These are phyloP conservation scores for Drosophila hydei DNA, from an alignment of 1,140 invertebrate species.

Conservation along the genomic window DNA sequence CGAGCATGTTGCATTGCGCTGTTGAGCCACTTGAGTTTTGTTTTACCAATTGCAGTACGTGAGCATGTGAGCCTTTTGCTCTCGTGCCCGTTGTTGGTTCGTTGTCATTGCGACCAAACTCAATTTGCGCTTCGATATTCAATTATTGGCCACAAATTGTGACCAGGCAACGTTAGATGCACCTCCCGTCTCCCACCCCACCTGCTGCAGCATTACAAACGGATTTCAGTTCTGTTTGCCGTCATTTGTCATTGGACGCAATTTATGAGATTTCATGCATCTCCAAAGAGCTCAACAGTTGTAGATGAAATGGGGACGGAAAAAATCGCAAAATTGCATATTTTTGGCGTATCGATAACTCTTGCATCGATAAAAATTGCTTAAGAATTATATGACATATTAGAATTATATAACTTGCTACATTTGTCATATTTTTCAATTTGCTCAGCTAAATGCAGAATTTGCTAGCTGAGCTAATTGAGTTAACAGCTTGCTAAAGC, in stretches of 20 bases:
- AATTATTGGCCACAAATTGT: conserved; percentile 35
- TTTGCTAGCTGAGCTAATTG: too few relatives aligned
- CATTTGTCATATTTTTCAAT: too few relatives aligned
- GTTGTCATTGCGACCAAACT: conserved; percentile 13
- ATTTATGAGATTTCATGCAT: not conserved
- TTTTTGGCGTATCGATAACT: too few relatives aligned
- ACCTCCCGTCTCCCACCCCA: not conserved
- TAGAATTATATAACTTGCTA: too few relatives aligned
- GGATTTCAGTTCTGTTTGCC: not conserved
- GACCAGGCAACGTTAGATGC: not conserved
- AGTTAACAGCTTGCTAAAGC: too few relatives aligned
- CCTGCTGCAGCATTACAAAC: not conserved
- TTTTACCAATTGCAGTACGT: conserved; percentile 2
- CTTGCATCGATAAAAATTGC: too few relatives aligned
- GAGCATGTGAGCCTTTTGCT: not conserved
- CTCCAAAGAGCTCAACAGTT: not conserved
- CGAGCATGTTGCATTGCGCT: not conserved
- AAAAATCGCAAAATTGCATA: too few relatives aligned
- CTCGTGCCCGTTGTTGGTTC: not conserved
- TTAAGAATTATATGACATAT: too few relatives aligned
- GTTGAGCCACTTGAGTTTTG: not conserved
- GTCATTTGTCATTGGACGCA: not conserved
- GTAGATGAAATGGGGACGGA: too few relatives aligned
- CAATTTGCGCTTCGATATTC: conserved; percentile 27
- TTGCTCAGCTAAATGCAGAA: too few relatives aligned